Evolutionary conservation across 2,113 vertebrate species (phyloP).

Genomic region (Anoplopoma fimbria): DNA sequence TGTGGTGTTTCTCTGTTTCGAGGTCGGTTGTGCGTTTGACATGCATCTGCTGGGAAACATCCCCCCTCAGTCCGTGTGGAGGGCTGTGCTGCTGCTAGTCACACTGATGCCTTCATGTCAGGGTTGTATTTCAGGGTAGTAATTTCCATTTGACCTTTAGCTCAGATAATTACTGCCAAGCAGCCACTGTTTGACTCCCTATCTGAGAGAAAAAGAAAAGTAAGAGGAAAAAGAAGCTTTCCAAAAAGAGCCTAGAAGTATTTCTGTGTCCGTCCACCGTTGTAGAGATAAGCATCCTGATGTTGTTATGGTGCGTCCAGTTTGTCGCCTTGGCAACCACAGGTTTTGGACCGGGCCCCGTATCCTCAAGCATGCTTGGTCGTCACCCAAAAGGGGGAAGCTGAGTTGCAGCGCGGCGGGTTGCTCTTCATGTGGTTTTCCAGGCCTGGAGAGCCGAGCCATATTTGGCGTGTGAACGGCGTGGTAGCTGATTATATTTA

Average conservation of each 20-base stretch:
- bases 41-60: background rate
- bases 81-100: background rate
- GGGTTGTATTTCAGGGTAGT: conserved; percentile 26
- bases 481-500: conserved; percentile 64
- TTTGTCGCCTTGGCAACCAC: conserved; percentile 44
- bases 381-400: conserved; percentile 24
- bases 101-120: conserved; percentile 10
- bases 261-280: background rate
- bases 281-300: background rate
- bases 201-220: background rate
- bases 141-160: conserved; percentile 53
- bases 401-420: background rate
- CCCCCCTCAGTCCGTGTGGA: background rate
- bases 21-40: background rate
- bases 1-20: background rate
- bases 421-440: conserved; percentile 45
- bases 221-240: too few species aligned
- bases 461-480: conserved; percentile 53
- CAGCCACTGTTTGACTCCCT: background rate
- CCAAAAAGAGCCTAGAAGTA: background rate
- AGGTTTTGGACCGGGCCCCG: background rate
- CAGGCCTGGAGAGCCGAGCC: conserved; percentile 28
- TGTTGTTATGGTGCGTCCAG: conserved; percentile 33
- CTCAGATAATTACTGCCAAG: conserved; percentile 27
- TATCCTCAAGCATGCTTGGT: conserved; percentile 29